Conservation (phyloP, 2,888 invertebrate genomes). For the Neocrepidodera transversa region DNA sequence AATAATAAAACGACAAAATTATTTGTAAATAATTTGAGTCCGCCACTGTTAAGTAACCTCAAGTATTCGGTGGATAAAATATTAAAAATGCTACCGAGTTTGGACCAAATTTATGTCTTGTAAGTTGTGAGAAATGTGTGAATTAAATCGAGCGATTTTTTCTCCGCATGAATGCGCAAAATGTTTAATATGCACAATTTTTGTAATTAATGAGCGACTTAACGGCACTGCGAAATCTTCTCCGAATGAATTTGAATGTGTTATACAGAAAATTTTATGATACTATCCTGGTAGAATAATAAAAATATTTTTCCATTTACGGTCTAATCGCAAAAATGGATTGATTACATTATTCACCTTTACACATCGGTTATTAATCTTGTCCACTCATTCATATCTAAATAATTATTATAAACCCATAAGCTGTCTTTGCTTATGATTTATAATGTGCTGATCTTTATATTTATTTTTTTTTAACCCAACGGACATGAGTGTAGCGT, state of each 20-base stretch:
- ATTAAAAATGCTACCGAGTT: conserved; percentile 29
- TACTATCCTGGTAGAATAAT: too few species aligned
- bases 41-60: neutral
- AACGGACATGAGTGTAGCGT: conserved; percentile 27
- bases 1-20: too few species aligned
- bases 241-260: too few species aligned
- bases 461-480: conserved; percentile 34
- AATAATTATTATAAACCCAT: conserved; percentile 30
- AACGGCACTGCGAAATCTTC: neutral
- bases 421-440: conserved; percentile 33
- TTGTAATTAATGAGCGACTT: conserved; percentile 4
- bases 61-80: conserved; percentile 21
- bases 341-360: neutral
- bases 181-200: conserved; percentile 10
- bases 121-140: conserved; percentile 23
- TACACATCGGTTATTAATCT: conserved; percentile 17
- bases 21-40: too few species aligned
- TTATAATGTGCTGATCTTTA: conserved; percentile 43
- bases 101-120: conserved; percentile 20
- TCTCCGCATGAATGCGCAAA: conserved; percentile 18
- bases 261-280: too few species aligned
- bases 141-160: conserved; percentile 24
- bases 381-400: conserved; percentile 20
- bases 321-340: too few species aligned
- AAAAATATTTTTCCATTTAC: too few species aligned